Conservation (phyloP, 2,797 vertebrate species). For the Smutsia temminckii region DNA sequence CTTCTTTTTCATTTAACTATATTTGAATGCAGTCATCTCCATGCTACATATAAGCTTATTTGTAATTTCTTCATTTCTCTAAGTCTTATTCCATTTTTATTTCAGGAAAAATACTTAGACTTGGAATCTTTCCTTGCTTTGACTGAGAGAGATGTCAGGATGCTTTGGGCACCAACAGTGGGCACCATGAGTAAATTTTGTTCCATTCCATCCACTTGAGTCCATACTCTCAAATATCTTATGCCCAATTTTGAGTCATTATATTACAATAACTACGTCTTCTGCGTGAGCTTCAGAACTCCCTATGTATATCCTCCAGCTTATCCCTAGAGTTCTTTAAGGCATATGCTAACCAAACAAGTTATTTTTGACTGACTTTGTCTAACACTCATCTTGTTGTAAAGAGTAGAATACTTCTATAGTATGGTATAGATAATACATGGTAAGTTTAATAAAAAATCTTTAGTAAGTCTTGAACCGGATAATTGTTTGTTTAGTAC, state of each 20-base stretch:
- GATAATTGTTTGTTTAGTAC: background rate
- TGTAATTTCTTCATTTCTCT: background rate
- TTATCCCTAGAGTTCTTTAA: background rate
- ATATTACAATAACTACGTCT: background rate
- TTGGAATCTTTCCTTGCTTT: background rate
- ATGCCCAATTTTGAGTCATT: background rate
- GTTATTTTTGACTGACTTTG: background rate
- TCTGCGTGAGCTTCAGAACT: background rate
- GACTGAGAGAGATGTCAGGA: background rate
- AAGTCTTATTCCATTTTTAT: background rate
- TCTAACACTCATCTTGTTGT: background rate
- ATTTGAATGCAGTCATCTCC: background rate
- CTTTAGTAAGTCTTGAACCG: background rate
- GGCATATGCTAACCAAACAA: background rate
- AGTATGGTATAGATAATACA: background rate
- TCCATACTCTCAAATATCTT: background rate
- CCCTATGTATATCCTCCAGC: background rate
- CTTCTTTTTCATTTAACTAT: background rate
- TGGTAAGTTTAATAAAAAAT: background rate
- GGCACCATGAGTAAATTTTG: background rate
- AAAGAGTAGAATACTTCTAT: background rate
- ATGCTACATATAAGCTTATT: background rate
- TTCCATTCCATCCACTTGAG: background rate
- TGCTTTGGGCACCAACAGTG: background rate
- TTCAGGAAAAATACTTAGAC: background rate